Conservation (phyloP, 1,140 invertebrate species). For the Argopecten irradians region DNA sequence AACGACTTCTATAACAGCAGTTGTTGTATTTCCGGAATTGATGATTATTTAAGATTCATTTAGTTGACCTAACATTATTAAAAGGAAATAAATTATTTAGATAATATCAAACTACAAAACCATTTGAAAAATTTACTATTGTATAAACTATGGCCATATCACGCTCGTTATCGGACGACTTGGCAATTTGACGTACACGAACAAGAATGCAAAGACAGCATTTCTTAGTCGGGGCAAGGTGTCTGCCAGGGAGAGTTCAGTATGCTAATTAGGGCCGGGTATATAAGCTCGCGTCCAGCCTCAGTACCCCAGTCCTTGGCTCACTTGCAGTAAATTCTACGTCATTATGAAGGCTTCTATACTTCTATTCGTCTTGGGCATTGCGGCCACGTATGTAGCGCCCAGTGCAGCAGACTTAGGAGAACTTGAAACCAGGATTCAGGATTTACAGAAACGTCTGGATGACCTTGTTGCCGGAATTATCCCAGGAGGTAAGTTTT, state of each 20-base stretch:
- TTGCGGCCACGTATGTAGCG: not conserved
- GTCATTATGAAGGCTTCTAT: not conserved
- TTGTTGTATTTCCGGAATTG: too few relatives aligned
- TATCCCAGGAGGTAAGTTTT: not conserved
- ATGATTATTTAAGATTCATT: too few relatives aligned
- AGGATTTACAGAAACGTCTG: not conserved
- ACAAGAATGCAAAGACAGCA: conserved; percentile 1
- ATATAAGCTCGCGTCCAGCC: not conserved
- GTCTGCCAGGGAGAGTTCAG: not conserved
- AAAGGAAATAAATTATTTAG: too few relatives aligned
- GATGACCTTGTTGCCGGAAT: conserved; percentile 20
- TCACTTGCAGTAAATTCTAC: not conserved
- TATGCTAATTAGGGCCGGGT: not conserved
- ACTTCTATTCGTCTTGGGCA: conserved; percentile 14
- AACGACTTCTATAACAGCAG: too few relatives aligned
- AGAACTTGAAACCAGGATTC: conserved; percentile 2
- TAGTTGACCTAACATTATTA: too few relatives aligned
- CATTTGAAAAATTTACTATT: too few relatives aligned
- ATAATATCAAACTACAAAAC: too few relatives aligned
- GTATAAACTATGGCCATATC: not conserved
- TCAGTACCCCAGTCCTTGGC: not conserved
- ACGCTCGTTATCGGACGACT: not conserved
- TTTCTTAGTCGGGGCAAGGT: not conserved
- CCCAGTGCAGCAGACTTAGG: not conserved
- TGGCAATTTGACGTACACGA: not conserved